These are phyloP conservation scores for Callinectes sapidus DNA, from an alignment of 2,888 invertebrate species.

Conservation along the genomic window DNA sequence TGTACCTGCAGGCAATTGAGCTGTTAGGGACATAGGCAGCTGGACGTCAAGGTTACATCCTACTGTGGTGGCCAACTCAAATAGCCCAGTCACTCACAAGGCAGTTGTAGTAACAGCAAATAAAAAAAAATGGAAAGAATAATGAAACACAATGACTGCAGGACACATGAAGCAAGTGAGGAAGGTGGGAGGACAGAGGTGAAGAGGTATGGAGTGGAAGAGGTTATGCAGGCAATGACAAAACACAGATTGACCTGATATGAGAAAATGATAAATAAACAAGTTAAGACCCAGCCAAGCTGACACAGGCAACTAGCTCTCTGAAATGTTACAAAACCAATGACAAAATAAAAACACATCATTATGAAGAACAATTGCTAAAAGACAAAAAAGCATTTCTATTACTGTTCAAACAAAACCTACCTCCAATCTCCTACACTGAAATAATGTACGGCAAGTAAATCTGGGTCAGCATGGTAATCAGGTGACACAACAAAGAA, in stretches of 20 bases:
- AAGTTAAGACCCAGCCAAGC: neutral
- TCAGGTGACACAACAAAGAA: no score
- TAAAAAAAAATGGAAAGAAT: no score
- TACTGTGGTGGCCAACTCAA: neutral
- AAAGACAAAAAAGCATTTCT: no score
- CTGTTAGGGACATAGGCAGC: neutral
- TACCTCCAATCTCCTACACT: no score
- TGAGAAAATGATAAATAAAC: neutral
- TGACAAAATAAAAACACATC: neutral
- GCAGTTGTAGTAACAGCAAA: neutral
- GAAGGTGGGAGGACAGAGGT: neutral
- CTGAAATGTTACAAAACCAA: neutral
- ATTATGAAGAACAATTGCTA: neutral
- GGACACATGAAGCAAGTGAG: neutral
- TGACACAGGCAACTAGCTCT: neutral
- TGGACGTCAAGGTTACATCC: neutral
- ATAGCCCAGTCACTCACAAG: neutral
- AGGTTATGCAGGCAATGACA: no score
- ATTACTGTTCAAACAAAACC: no score
- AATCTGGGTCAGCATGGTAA: no score
- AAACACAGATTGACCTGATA: neutral
- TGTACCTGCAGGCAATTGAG: slow-evolving; percentile 62
- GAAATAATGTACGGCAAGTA: no score
- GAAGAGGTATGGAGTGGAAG: neutral
- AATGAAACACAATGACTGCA: neutral